Base-by-base conservation (phyloP, 2,797 vertebrate genomes). In the Sebastes diaconus region DNA sequence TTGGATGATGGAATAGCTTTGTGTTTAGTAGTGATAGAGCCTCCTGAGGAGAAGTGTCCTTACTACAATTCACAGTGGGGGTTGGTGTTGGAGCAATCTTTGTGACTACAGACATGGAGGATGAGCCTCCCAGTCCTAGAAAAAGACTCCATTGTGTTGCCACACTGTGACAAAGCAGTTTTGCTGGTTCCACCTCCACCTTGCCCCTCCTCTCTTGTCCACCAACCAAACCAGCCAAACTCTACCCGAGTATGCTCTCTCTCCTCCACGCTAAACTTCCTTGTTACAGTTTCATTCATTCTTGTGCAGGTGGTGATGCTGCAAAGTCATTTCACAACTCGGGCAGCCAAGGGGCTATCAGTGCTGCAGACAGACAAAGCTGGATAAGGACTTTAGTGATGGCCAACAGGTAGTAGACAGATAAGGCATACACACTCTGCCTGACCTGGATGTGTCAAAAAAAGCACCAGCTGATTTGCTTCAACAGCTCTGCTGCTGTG, bases 121-220 rank as follows among this genome's bases (percentile, higher is more conserved):
- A 84, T 61, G 85, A 90, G 73, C 64, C 67, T 84, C 42, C 70
- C 61, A 52, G 77, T 66, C 76, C 73, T 34, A 39, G 57, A 80
- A 84, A 73, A 87, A 16, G 79, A 78, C 81, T 91, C 75, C 63
- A 91, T 88, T 93, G 90, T 93, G 86, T 90, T 91, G 52, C 88
- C 81, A 91, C 82, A 90, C 82, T 83, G 93, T 95, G 94, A 96
- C 94, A 93, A 94, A 94, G 94, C 94, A 93, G 94, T 95, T 93
- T 79, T 88, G 81, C 94, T 90, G 90, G 95, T 95, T 95, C 80
- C 84, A 88, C 89, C 84, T 92, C 87, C 81, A 79, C 66, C 75
- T 87, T 73, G 77, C 24, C 22, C 50, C 13, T 14, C 70, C 73
- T 80, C 57, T 75, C 63, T 46, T 46, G 16, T 46, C 42, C 7